Evolutionary conservation across 2,888 invertebrate species (phyloP).

Genomic region (Tiphia femorata): DNA sequence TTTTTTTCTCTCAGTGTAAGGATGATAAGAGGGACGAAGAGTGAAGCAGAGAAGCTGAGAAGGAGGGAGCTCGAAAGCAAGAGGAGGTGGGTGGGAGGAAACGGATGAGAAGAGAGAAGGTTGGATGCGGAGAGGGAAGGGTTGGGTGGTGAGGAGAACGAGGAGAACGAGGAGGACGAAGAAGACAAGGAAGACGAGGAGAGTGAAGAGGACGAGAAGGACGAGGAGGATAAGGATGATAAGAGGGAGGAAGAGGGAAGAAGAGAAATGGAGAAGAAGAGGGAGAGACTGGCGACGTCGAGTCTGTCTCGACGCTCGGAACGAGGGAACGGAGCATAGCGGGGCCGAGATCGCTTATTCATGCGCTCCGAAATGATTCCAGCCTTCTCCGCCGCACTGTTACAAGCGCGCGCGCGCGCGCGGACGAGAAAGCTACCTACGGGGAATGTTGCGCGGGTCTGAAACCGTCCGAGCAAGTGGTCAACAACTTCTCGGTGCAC

Average conservation of each 20-base stretch:
- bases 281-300: slow-evolving; percentile 50
- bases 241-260: background rate
- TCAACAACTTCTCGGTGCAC: background rate
- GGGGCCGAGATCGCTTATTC: slow-evolving; percentile 62
- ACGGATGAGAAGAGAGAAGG: slow-evolving; percentile 2
- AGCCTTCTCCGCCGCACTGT: slow-evolving; percentile 45
- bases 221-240: too few relatives aligned
- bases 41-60: too few relatives aligned
- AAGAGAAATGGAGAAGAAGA: slow-evolving; percentile 19
- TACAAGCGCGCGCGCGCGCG: slow-evolving; percentile 15
- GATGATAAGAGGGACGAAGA: too few relatives aligned
- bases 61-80: background rate
- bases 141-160: background rate
- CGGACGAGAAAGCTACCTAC: too few relatives aligned
- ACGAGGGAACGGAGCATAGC: slow-evolving; percentile 40
- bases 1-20: too few relatives aligned
- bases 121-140: background rate
- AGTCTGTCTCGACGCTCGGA: slow-evolving; percentile 48
- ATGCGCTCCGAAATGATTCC: slow-evolving; percentile 60
- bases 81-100: slow-evolving; percentile 3
- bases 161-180: slow-evolving; percentile 3
- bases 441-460: slow-evolving; percentile 12
- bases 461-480: too few relatives aligned
- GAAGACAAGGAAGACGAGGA: slow-evolving; percentile 7
- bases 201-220: slow-evolving; percentile 1